phyloP scores from a whole-genome alignment of 2,888 invertebrate genomes.

The Apamea epomidion region DNA sequence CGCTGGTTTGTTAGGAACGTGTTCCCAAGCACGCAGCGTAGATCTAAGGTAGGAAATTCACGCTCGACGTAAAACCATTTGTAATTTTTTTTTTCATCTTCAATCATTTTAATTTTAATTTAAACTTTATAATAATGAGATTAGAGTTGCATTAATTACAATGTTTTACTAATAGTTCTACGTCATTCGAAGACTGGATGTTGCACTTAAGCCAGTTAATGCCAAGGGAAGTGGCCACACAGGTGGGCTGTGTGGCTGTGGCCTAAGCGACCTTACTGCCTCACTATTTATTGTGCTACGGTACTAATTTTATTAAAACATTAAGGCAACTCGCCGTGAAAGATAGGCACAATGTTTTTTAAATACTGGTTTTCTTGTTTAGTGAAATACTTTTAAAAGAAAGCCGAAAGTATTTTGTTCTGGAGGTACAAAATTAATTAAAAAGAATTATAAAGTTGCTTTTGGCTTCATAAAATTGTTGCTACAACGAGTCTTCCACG shows the following conservation, averaged over 20 bases:
- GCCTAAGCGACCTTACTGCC: constrained; percentile 9
- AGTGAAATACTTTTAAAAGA: not conserved
- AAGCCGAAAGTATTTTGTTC: not conserved
- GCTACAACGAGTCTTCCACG: not conserved
- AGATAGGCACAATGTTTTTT: constrained; percentile 12
- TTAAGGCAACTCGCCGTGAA: constrained; percentile 10
- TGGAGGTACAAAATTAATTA: not conserved
- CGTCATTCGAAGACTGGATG: not conserved
- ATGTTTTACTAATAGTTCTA: not conserved
- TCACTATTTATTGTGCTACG: constrained; percentile 28
- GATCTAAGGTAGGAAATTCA: not conserved
- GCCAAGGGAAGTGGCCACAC: too few species aligned
- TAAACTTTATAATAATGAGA: not conserved
- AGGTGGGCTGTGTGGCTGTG: not conserved
- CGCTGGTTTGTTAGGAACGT: not conserved
- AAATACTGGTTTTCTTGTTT: constrained; percentile 10
- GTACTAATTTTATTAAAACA: constrained; percentile 43
- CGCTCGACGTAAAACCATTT: not conserved
- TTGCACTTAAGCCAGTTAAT: not conserved
- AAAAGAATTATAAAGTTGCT: not conserved
- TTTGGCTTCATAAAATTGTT: not conserved
- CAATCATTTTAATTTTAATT: not conserved
- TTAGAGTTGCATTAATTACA: not conserved
- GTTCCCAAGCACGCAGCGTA: not conserved
- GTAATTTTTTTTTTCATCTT: not conserved